Evolutionary conservation across 2,888 invertebrate species (phyloP).

Genomic region (Macrophya annulata): DNA sequence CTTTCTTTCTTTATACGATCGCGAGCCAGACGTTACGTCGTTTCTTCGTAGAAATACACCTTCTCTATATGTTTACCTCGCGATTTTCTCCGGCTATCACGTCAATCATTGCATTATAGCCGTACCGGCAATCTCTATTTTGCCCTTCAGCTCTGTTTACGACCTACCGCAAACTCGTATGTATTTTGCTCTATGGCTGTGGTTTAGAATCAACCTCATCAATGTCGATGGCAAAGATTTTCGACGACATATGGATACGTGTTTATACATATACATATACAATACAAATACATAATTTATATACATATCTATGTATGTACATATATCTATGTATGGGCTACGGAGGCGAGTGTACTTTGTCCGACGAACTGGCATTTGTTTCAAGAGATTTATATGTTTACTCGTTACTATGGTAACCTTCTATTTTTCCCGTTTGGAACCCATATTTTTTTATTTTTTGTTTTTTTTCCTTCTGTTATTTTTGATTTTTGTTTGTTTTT

Average conservation of each 20-base stretch:
- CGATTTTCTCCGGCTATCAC: conserved; percentile 7
- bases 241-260: neutral
- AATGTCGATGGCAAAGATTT: conserved; percentile 15
- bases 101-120: neutral
- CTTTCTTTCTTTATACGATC: neutral
- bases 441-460: conserved; percentile 70
- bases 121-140: neutral
- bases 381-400: conserved; percentile 77
- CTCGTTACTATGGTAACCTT: conserved; percentile 76
- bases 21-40: neutral
- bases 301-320: neutral
- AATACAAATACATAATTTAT: too few relatives aligned
- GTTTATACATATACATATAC: too few relatives aligned
- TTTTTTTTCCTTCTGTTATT: conserved; percentile 59
- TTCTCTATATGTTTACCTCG: neutral
- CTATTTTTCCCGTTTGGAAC: conserved; percentile 72
- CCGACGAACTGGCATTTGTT: conserved; percentile 49
- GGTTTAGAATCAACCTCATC: neutral
- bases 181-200: neutral
- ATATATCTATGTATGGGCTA: neutral
- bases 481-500: conserved; percentile 53
- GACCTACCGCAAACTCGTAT: conserved; percentile 16
- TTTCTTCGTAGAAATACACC: neutral
- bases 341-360: conserved; percentile 14
- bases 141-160: neutral